Evolutionary conservation across 2,888 invertebrate genomes (phyloP).

Genomic region (Urechis unicinctus): DNA sequence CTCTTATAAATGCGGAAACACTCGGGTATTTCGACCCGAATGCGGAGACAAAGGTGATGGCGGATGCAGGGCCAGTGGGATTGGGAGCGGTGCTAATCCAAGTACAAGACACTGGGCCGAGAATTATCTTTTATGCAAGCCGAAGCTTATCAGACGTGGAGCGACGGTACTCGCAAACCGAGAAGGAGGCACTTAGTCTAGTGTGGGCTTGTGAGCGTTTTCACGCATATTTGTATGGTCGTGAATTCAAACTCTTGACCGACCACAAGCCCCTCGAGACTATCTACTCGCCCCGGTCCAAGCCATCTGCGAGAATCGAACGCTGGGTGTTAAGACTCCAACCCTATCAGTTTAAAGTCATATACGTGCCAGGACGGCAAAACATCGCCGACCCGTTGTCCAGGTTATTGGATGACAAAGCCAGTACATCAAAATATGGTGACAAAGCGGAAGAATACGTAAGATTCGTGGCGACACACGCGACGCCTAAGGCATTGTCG

Average conservation of each 20-base stretch:
- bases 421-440: not conserved
- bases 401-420: too few species aligned
- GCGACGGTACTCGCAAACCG: conserved; percentile 2
- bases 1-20: not conserved
- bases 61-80: conserved; percentile 2
- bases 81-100: conserved; percentile 2
- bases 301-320: conserved; percentile 4
- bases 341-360: not conserved
- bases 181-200: conserved; percentile 2
- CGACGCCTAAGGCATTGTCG: not conserved
- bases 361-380: not conserved
- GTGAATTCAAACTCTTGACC: not conserved
- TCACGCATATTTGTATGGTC: conserved; percentile 1
- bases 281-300: not conserved
- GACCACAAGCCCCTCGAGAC: conserved; percentile 1
- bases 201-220: conserved; percentile 8
- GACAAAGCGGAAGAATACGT: not conserved
- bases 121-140: not conserved
- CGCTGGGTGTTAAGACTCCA: conserved; percentile 3
- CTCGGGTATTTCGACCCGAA: not conserved
- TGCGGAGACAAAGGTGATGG: not conserved
- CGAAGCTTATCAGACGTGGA: not conserved
- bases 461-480: not conserved
- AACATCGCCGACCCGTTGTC: not conserved
- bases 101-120: not conserved